Conservation (phyloP, 2,888 invertebrate genomes). For the Rhogogaster chlorosoma region DNA sequence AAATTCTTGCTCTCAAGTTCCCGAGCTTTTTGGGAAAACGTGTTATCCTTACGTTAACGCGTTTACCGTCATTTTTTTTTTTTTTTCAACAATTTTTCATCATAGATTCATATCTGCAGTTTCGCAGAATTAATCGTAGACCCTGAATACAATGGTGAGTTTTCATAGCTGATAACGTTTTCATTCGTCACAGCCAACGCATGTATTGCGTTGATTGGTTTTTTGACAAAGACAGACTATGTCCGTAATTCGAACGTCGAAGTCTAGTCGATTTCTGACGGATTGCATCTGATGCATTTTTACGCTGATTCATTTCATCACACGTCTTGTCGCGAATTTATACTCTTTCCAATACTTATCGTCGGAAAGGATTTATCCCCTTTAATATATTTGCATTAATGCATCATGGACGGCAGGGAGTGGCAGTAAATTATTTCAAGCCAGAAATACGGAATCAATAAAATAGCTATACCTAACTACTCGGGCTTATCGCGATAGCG, state of each 20-base stretch:
- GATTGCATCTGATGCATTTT: neutral
- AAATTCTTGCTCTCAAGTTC: neutral
- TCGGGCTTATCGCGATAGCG: neutral
- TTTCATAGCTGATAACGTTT: neutral
- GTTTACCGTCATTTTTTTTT: neutral
- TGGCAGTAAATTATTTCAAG: slow-evolving; percentile 57
- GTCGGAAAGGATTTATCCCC: neutral
- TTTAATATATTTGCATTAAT: neutral
- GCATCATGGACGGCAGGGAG: neutral
- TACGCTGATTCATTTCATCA: neutral
- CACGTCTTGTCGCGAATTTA: neutral
- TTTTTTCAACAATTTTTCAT: neutral
- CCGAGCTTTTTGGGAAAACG: neutral
- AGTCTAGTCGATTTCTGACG: neutral
- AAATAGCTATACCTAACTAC: slow-evolving; percentile 12
- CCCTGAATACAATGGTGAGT: neutral
- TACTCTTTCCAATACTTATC: neutral
- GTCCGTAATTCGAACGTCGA: neutral
- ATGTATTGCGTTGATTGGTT: neutral
- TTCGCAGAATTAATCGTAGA: neutral
- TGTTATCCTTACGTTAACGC: neutral
- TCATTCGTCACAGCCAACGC: neutral
- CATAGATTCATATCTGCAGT: neutral
- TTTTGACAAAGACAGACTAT: neutral
- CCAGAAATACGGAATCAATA: slow-evolving; percentile 61